Percentiles rank a stretch among this genome's conserved stretches.
Conservation (phyloP, 2,113 vertebrate species). For the Typhlomys cinereus region DNA sequence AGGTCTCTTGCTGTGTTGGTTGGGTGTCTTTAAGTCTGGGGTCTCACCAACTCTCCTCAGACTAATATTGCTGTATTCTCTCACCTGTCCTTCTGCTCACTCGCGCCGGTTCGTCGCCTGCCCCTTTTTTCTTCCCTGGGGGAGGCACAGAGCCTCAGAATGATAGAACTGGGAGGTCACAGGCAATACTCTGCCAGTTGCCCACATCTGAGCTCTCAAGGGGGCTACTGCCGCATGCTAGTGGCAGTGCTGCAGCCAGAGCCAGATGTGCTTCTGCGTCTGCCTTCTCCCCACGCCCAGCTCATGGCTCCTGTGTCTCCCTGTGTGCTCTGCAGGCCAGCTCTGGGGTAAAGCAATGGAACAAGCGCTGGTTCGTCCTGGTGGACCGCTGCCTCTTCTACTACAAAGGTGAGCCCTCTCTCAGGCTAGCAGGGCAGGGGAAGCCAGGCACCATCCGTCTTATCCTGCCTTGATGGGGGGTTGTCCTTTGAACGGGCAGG, state of each 20-base stretch:
- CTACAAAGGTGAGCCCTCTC: constrained; percentile 92
- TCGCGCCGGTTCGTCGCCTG: neutral
- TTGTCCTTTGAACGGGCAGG: neutral
- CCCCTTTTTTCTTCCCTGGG: neutral
- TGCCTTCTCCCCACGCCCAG: neutral
- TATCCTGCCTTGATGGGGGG: neutral
- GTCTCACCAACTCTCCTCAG: neutral
- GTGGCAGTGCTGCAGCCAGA: neutral
- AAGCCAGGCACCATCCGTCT: neutral
- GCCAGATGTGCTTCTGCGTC: neutral
- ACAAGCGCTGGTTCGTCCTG: constrained; percentile 97
- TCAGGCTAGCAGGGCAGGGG: accelerated
- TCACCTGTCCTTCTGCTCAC: neutral
- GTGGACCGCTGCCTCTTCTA: constrained; percentile 97
- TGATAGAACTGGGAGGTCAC: neutral
- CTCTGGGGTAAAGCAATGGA: constrained; percentile 97
- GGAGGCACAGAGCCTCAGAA: neutral
- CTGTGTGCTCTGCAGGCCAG: constrained; percentile 88
- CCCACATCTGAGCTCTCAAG: neutral
- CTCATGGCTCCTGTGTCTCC: neutral
- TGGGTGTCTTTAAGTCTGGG: neutral
- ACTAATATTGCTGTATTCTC: neutral
- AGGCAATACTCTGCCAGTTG: neutral
- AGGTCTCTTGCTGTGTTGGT: neutral
- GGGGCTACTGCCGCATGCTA: neutral